Evolutionary conservation across 2,888 invertebrate species (phyloP), one percentile per base, ranked within the genome.

Genomic region (Drosophila pseudotalamancana): DNA sequence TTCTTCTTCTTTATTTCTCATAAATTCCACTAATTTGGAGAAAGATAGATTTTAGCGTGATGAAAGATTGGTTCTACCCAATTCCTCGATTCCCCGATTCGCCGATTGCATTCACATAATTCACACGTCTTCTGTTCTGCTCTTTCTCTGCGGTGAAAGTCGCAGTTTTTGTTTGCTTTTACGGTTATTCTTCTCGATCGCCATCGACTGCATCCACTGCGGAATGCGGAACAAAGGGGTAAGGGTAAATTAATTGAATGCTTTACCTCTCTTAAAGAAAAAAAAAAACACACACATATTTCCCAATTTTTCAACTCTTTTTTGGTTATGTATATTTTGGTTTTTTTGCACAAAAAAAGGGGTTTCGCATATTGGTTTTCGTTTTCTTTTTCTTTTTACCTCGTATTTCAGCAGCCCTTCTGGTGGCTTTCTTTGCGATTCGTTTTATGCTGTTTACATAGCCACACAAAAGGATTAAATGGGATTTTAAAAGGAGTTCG

Each of bases 401-500:
- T 29, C 39, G 35, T 35, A 29, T 60, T 34, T 37, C 6, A 34
- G 48, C 73, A 72, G 68, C 67, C 68, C 70, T 60, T 56, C 37
- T 14, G 34, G 11, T 54, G 37, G 54, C 48, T 63, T 73, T 53
- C 43, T 54, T 37, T 37, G 42, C 43, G 35, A 46, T 55, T 48
- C 45, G 72, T 54, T 69, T 80, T 70, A 46, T 51, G 86, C 74
- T 81, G 81, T 81, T 81, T 81, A 86, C 83, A 86, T 69, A 86
- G 83, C 86, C 86, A 50, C 77, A 81, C 81, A 81, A 86, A 82
- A 65, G 86, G 81, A 81, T 81, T 81, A 81, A 81, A 86, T 81
- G 80, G 63, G 73, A 65, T 84, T 84, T n/a, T 79, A 68, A 67
- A 78, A 53, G 48, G 45, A 81, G 68, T 43, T 55, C 40, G 42